Conservation (phyloP, 2,888 invertebrate genomes). For the Pollenia angustigena region DNA sequence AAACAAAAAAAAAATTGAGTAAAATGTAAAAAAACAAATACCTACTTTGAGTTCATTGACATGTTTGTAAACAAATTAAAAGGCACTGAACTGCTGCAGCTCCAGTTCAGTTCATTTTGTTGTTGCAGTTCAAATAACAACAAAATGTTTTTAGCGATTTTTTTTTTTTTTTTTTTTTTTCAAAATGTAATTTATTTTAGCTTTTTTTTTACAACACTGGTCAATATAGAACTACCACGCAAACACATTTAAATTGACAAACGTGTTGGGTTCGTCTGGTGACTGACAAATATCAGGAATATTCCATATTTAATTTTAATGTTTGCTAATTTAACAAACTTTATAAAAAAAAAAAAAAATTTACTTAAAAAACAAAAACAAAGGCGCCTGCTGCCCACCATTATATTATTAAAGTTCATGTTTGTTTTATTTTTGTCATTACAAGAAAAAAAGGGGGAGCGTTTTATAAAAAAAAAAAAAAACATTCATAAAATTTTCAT, state of each 20-base stretch:
- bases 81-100: slow-evolving; percentile 67
- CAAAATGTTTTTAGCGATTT: slow-evolving; percentile 1
- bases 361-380: slow-evolving; percentile 33
- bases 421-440: slow-evolving; percentile 4
- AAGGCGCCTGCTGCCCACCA: slow-evolving; percentile 62
- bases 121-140: slow-evolving; percentile 9
- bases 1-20: slow-evolving; percentile 11
- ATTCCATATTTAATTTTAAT: slow-evolving; percentile 1
- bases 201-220: slow-evolving; percentile 11
- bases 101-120: neutral
- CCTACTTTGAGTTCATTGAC: slow-evolving; percentile 68
- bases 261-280: slow-evolving; percentile 27
- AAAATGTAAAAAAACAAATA: slow-evolving; percentile 5
- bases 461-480: slow-evolving; percentile 46
- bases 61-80: slow-evolving; percentile 70
- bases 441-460: slow-evolving; percentile 41
- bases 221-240: slow-evolving; percentile 64
- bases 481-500: slow-evolving; percentile 18
- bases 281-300: slow-evolving; percentile 20
- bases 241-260: slow-evolving; percentile 68
- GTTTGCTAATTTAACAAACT: slow-evolving; percentile 42
- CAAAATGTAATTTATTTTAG: slow-evolving; percentile 16
- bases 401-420: slow-evolving; percentile 49
- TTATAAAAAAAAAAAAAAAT: slow-evolving; percentile 20
- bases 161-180: slow-evolving; percentile 1